Evolutionary conservation across 2,113 vertebrate species (phyloP), one percentile per base, ranked within the genome.

Genomic region (Ammospiza nelsoni): DNA sequence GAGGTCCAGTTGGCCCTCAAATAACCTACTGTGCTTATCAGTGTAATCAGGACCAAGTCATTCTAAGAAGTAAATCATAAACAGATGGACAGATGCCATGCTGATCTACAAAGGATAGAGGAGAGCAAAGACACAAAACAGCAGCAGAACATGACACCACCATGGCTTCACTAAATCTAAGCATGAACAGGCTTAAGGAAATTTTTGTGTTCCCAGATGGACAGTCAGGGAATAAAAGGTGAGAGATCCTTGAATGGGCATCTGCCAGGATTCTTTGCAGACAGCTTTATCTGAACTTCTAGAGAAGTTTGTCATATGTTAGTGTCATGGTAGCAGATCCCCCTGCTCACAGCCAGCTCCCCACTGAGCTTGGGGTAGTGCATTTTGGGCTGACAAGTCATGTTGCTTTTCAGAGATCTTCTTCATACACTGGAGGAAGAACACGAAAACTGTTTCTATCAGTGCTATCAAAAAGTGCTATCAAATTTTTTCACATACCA

Each of bases 41-140:
- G 79, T 95, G 90, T 95, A 96, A 91, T 93, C 59, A 15, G 97
- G 93, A 95, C 76, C 66, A 74, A 96, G 88, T 63, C 58, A 88
- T 92, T 95, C 93, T 91, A 91, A 93, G 81, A 94, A 92, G 72
- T 84, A 96, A 97, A 97, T 96, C 88, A 96, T 95, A 95, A 96
- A 88, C 95, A 97, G 95, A 97, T 95, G 95, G 96, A 80, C 72
- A 89, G 62, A 0, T 95, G 88, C 88, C 92, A 77, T 81, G 94
- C 89, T 94, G 89, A 73, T 96, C 81, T 72, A 41, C 93, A 92
- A 93, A 92, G 94, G 48, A 43, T 39, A 84, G 72, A 92, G 91
- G 65, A 89, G 84, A 92, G 82, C 52, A 78, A 85, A 91, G 89
- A 80, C 48, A 90, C 72, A 62, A 69, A 95, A 37, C 89, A 58